phyloP scores from a whole-genome alignment of 2,888 invertebrate species.

The Hyalella azteca region DNA sequence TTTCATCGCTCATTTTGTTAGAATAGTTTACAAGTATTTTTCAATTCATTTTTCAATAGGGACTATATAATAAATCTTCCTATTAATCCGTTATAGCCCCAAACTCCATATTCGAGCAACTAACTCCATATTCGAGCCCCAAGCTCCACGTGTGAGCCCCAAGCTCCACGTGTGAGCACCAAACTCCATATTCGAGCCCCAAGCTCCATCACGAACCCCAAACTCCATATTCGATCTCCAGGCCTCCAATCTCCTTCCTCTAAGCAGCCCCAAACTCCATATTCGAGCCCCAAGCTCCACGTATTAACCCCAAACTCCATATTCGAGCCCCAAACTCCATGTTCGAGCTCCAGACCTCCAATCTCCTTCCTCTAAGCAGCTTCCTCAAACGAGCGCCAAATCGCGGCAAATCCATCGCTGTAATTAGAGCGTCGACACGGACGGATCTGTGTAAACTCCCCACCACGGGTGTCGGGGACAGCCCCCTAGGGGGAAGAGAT shows the following conservation, averaged over 20 bases:
- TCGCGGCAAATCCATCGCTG: constrained; percentile 16
- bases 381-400: neutral
- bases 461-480: neutral
- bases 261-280: neutral
- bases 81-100: no score
- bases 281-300: neutral
- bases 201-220: neutral
- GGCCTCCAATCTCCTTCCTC: neutral
- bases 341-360: neutral
- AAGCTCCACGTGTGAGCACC: neutral
- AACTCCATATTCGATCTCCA: neutral
- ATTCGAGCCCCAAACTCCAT: neutral
- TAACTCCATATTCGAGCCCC: neutral
- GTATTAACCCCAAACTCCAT: neutral
- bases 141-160: neutral
- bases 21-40: no score
- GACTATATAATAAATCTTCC: no score
- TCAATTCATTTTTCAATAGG: no score
- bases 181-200: neutral
- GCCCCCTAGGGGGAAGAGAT: neutral
- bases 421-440: constrained; percentile 7
- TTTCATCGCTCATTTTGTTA: no score
- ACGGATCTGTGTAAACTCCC: constrained; percentile 15
- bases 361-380: neutral
- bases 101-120: neutral